A percentile compares a stretch with the other conserved stretches of the same genome.
phyloP scores from a whole-genome alignment of 2,797 vertebrate genomes.

The Cercopithecus neglectus region DNA sequence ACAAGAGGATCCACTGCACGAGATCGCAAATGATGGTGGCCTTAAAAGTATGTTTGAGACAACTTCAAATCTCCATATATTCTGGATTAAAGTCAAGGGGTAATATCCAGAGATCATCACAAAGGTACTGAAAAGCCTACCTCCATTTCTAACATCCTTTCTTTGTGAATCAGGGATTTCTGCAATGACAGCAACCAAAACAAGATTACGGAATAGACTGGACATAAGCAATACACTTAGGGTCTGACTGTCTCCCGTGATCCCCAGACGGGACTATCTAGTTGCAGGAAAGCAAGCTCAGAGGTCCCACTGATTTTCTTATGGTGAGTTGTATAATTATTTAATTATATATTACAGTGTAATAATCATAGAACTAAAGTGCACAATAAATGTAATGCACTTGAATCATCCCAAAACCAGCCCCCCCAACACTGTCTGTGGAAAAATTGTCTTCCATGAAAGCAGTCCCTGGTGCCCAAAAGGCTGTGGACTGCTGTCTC shows the following conservation, averaged over 20 bases:
- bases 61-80: neutral
- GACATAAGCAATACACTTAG: neutral
- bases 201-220: neutral
- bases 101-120: neutral
- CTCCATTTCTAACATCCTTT: neutral
- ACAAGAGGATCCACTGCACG: neutral
- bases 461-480: neutral
- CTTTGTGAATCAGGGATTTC: neutral
- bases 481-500: neutral
- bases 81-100: neutral
- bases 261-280: neutral
- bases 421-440: neutral
- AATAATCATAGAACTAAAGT: neutral
- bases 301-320: neutral
- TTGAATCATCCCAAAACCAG: neutral
- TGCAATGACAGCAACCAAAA: neutral
- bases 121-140: neutral
- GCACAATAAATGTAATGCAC: neutral
- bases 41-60: neutral
- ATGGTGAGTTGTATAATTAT: neutral
- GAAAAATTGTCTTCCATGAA: neutral
- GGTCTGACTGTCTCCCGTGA: neutral
- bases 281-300: neutral
- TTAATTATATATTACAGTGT: neutral
- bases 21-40: neutral